Conservation (phyloP, 2,888 invertebrate genomes). For the Branchellion lobata region DNA sequence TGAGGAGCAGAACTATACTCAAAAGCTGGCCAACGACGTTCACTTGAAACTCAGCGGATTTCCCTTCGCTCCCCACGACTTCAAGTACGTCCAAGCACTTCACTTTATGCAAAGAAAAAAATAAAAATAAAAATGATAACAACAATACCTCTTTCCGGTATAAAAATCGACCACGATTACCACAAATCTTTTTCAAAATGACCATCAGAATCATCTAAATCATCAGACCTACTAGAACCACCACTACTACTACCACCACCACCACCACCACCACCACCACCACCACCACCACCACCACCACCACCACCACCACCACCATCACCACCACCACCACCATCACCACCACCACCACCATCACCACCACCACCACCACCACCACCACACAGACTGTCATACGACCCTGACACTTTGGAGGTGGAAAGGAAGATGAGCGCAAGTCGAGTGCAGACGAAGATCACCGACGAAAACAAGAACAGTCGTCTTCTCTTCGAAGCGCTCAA, state of each 20-base stretch:
- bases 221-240: background rate
- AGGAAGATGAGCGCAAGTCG: background rate
- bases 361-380: background rate
- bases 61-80: slow-evolving; percentile 37
- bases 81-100: slow-evolving; percentile 15
- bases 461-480: slow-evolving; percentile 34
- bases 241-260: background rate
- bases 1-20: slow-evolving; percentile 7
- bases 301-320: background rate
- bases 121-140: too few relatives aligned
- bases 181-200: too few relatives aligned
- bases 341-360: background rate
- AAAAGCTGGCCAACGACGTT: slow-evolving; percentile 31
- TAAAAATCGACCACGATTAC: too few relatives aligned
- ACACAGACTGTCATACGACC: slow-evolving; percentile 32
- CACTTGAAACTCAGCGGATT: slow-evolving; percentile 27
- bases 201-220: too few relatives aligned
- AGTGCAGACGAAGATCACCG: slow-evolving; percentile 13
- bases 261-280: background rate
- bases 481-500: slow-evolving; percentile 37
- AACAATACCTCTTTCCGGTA: too few relatives aligned
- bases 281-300: background rate
- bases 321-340: background rate
- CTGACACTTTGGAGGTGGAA: slow-evolving; percentile 23
- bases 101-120: background rate